phyloP scores from a whole-genome alignment of 2,888 invertebrate species.

The Erebia aethiops region DNA sequence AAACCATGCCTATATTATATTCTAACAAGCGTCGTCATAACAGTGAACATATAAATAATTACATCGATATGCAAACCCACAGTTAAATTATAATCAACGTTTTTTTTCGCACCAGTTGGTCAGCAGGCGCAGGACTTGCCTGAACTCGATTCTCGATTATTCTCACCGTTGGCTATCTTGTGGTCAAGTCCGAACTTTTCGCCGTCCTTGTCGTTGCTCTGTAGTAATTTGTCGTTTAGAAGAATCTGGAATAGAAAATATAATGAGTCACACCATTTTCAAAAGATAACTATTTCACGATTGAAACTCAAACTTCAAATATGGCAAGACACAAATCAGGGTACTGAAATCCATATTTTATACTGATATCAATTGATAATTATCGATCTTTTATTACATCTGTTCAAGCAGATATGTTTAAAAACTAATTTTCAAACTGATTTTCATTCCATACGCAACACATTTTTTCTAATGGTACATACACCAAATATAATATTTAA shows the following conservation, averaged over 20 bases:
- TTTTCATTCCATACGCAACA: no score
- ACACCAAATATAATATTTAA: no score
- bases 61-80: constrained; percentile 14
- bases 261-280: background rate
- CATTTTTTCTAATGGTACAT: no score
- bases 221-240: constrained; percentile 89
- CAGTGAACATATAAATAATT: background rate
- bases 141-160: constrained; percentile 65
- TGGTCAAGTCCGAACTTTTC: constrained; percentile 87
- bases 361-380: no score
- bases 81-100: constrained; percentile 9
- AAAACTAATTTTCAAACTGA: no score
- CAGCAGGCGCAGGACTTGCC: constrained; percentile 84
- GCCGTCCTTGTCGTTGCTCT: constrained; percentile 86
- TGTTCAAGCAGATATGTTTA: no score
- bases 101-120: constrained; percentile 52
- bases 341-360: no score
- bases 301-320: background rate
- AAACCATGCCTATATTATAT: background rate
- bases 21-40: background rate
- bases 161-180: constrained; percentile 77
- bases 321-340: no score
- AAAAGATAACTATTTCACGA: background rate
- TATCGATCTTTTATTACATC: no score
- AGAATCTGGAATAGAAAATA: constrained; percentile 84